Conservation (phyloP, 1,140 invertebrate species). For the Drosophila paulistorum region DNA sequence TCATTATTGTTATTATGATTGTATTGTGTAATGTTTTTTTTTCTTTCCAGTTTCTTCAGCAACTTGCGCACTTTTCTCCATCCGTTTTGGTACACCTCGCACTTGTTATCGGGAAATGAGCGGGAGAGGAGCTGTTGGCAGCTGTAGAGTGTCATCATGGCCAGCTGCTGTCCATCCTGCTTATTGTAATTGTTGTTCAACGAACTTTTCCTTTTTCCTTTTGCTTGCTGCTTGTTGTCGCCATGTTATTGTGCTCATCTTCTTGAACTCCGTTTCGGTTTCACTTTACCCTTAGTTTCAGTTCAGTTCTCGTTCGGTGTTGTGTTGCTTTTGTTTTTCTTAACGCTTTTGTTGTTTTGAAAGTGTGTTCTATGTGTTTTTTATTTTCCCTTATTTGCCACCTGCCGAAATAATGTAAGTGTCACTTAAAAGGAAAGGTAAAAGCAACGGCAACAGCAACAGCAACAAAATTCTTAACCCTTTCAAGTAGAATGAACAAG, state of each 20-base stretch:
- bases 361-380: conserved; percentile 48
- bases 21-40: conserved; percentile 63
- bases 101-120: not conserved
- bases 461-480: conserved; percentile 52
- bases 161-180: conserved; percentile 40
- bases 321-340: conserved; percentile 51
- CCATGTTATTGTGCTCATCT: conserved; percentile 13
- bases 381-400: conserved; percentile 46
- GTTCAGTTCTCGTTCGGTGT: conserved; percentile 22
- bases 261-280: conserved; percentile 13
- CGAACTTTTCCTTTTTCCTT: conserved; percentile 64
- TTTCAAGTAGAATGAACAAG: conserved; percentile 48
- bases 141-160: conserved; percentile 19
- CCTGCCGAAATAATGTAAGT: conserved; percentile 75
- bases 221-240: conserved; percentile 9
- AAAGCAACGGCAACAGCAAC: conserved; percentile 37
- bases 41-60: conserved; percentile 16
- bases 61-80: conserved; percentile 49
- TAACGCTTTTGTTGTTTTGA: conserved; percentile 42
- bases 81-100: not conserved
- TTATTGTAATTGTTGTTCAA: conserved; percentile 77
- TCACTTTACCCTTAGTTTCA: conserved; percentile 21
- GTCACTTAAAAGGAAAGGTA: conserved; percentile 57
- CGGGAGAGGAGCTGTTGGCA: conserved; percentile 17
- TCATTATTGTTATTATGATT: conserved; percentile 66